Conservation (phyloP, 2,113 vertebrate genomes). For the Mellivora capensis region DNA sequence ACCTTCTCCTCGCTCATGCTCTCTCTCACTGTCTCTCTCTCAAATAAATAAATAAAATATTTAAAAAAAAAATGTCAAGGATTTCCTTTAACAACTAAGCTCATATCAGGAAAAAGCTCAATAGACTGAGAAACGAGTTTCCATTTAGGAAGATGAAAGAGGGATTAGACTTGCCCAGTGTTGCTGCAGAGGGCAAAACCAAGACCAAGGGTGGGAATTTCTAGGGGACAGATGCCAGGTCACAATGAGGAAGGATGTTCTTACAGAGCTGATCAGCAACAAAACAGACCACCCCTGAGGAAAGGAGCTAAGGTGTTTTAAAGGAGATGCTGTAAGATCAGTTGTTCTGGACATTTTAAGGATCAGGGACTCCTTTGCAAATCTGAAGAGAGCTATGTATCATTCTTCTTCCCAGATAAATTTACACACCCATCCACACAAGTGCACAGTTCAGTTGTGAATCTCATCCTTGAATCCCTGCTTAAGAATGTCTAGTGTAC, state of each 20-base stretch:
- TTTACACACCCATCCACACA: not conserved
- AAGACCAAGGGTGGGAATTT: not conserved
- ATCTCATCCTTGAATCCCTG: not conserved
- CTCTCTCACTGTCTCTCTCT: too few species aligned
- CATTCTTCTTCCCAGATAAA: not conserved
- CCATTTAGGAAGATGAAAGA: conserved; percentile 41
- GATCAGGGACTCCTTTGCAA: not conserved
- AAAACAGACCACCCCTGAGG: not conserved
- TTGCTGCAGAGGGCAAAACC: not conserved
- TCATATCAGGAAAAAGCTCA: not conserved
- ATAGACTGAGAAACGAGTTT: conserved; percentile 17
- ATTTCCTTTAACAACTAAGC: conserved; percentile 20
- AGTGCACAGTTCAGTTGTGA: not conserved
- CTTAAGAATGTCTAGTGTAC: not conserved
- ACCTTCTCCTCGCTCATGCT: too few species aligned
- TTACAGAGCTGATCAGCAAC: not conserved
- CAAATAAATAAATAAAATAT: too few species aligned
- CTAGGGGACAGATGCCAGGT: not conserved
- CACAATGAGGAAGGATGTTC: not conserved
- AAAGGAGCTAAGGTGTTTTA: not conserved
- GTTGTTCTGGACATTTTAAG: not conserved
- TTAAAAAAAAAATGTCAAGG: conserved; percentile 28
- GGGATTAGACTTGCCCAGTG: not conserved
- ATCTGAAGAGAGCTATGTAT: not conserved
- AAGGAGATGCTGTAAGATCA: not conserved